A percentile compares a stretch with the other conserved stretches of the same genome.
phyloP scores from a whole-genome alignment of 2,797 vertebrate genomes.

The Poecilia wingei region DNA sequence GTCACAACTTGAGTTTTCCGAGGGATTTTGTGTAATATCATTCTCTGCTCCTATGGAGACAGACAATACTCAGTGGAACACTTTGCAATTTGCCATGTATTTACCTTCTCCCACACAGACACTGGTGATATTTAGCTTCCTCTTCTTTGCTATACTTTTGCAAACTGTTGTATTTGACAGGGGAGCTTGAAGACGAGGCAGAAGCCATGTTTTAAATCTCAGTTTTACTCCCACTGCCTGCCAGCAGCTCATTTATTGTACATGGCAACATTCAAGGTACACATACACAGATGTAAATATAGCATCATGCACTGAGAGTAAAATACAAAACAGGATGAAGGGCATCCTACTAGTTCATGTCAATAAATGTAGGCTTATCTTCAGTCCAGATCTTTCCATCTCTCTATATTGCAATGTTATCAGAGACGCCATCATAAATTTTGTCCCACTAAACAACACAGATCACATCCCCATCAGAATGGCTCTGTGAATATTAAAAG shows the following conservation, averaged over 20 bases:
- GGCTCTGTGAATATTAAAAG: not conserved
- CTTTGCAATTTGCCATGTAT: slow-evolving; percentile 50
- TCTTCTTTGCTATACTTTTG: slow-evolving; percentile 44
- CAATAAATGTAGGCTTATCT: not conserved
- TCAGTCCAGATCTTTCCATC: not conserved
- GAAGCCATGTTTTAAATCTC: slow-evolving; percentile 56
- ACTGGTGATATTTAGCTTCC: slow-evolving; percentile 36
- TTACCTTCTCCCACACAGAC: slow-evolving; percentile 53
- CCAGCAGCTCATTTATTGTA: slow-evolving; percentile 33
- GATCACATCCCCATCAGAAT: not conserved
- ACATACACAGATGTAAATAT: slow-evolving; percentile 14
- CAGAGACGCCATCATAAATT: not conserved
- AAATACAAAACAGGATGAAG: slow-evolving; percentile 2
- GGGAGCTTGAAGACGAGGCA: slow-evolving; percentile 35
- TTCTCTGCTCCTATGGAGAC: slow-evolving; percentile 53
- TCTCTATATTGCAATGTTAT: not conserved
- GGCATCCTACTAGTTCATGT: not conserved
- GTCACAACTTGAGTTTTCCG: slow-evolving; percentile 28
- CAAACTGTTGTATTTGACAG: slow-evolving; percentile 53
- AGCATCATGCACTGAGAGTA: slow-evolving; percentile 2
- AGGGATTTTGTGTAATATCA: slow-evolving; percentile 56
- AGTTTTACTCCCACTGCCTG: slow-evolving; percentile 49
- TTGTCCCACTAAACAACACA: not conserved
- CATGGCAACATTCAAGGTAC: slow-evolving; percentile 16
- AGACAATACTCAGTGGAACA: slow-evolving; percentile 57